Base-by-base conservation (phyloP, 2,797 vertebrate species). In the Pterois miles region DNA sequence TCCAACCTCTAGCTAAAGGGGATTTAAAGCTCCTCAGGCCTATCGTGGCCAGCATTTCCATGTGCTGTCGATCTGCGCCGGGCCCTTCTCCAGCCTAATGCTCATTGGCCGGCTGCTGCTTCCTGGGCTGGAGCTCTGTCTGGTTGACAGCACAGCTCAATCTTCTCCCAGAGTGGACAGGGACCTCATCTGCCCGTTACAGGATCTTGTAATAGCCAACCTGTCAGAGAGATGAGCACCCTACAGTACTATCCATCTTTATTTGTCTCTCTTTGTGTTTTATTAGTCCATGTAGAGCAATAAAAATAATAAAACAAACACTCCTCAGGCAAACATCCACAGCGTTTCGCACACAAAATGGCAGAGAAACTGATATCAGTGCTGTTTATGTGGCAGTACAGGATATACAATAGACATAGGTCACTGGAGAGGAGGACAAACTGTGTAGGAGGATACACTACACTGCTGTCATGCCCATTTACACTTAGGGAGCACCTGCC, bases 1-100 rank as follows among this genome's bases (percentile, higher is more conserved):
- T 92, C 72, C 76, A 82, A 78, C 82, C 81, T 86, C 75, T 63
- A 75, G 82, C 79, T 81, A 72, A 88, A 83, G 81, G 78, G 82
- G 81, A 79, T 88, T 90, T 77, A 81, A 82, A 86, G 88, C 80
- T 68, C 80, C 82, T 84, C 82, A 70, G 76, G 80, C 77, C 79
- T 64, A 56, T 84, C 59, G 64, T 66, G 69, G 71, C 63, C 73
- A 76, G 76, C 71, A 78, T 89, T 81, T 78, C 73, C 84, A 82
- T 83, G 78, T 48, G 71, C 72, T 85, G 89, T 87, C 75, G 70
- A 66, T 86, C 85, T 83, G 77, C 48, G 11, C 50, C 57, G 54
- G 20, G 29, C 40, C 34, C 76, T 78, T 54, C 76, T 74, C 25
- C 78, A 80, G 18, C 65, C 65, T 71, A 40, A 73, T 69, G 78